phyloP scores from a whole-genome alignment of 2,888 invertebrate genomes.

The Tholera decimalis region DNA sequence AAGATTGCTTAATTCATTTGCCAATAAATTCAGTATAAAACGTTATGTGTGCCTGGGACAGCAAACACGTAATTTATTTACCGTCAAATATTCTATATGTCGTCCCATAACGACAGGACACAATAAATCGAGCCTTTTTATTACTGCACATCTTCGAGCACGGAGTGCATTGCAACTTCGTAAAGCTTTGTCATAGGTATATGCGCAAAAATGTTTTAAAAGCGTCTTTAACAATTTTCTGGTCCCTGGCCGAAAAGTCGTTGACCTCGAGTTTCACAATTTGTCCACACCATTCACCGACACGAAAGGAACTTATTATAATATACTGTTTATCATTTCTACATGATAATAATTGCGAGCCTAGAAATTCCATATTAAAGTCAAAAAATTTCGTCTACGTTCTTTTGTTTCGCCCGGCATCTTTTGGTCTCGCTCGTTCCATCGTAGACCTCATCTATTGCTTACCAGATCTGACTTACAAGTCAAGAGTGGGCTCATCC shows the following conservation, averaged over 20 bases:
- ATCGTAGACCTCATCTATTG: no score
- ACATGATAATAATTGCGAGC: slow-evolving; percentile 1
- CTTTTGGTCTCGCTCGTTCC: no score
- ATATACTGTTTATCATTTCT: slow-evolving; percentile 55
- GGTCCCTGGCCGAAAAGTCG: slow-evolving; percentile 59
- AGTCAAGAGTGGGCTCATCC: no score
- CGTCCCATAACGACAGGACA: slow-evolving; percentile 38
- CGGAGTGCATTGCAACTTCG: slow-evolving; percentile 58
- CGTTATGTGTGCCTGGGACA: slow-evolving; percentile 34
- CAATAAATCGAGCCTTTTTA: slow-evolving; percentile 61
- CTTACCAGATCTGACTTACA: no score
- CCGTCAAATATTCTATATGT: slow-evolving; percentile 57
- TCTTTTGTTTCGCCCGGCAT: slow-evolving; percentile 4
- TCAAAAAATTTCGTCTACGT: neutral
- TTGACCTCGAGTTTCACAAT: slow-evolving; percentile 68
- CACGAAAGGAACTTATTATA: slow-evolving; percentile 62
- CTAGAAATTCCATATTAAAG: slow-evolving; percentile 12
- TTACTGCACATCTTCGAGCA: slow-evolving; percentile 53
- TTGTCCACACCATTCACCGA: slow-evolving; percentile 65
- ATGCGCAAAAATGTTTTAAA: slow-evolving; percentile 65
- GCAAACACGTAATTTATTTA: slow-evolving; percentile 54
- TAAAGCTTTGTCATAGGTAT: slow-evolving; percentile 67
- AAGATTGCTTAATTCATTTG: slow-evolving; percentile 45
- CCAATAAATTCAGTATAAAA: slow-evolving; percentile 55
- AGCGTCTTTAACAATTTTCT: slow-evolving; percentile 55